A percentile compares a stretch with the other conserved stretches of the same genome.
Evolutionary conservation across 2,113 vertebrate genomes (phyloP).

Genomic region (Myrmecobius fasciatus): DNA sequence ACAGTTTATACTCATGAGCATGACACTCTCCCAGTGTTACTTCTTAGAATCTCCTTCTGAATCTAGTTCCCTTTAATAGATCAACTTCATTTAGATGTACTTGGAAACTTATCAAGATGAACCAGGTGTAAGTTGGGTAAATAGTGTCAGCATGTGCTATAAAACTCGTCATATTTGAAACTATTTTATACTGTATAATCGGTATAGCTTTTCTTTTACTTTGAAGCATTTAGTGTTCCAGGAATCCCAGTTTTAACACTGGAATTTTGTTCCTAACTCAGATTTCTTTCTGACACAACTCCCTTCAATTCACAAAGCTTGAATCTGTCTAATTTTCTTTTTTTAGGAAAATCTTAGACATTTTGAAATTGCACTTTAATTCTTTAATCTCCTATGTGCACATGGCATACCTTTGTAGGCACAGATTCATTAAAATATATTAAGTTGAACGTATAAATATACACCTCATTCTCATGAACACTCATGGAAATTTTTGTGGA

Average conservation of each 20-base stretch:
- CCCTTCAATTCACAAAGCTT: constrained; percentile 31
- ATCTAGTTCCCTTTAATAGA: constrained; percentile 42
- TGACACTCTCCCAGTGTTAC: not conserved
- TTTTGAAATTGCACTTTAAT: not conserved
- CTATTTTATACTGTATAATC: not conserved
- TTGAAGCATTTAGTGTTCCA: constrained; percentile 19
- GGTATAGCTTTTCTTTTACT: constrained; percentile 11
- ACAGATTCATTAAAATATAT: not conserved
- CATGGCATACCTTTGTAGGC: not conserved
- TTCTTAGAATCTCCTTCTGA: constrained; percentile 31
- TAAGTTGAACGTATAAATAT: not conserved
- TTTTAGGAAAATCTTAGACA: constrained; percentile 36
- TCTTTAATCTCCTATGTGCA: not conserved
- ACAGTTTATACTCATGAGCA: constrained; percentile 29
- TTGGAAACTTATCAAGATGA: constrained; percentile 42
- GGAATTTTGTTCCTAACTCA: constrained; percentile 10
- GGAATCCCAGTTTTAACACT: not conserved
- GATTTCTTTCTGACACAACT: constrained; percentile 23
- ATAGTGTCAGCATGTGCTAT: constrained; percentile 15
- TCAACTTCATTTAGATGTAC: constrained; percentile 32
- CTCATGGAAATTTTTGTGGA: not conserved
- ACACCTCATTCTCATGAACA: not conserved
- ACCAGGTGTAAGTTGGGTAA: constrained; percentile 32
- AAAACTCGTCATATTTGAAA: constrained; percentile 4
- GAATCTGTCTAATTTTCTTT: constrained; percentile 36